phyloP scores from a whole-genome alignment of 2,797 vertebrate species.

The Lacerta bilineata region DNA sequence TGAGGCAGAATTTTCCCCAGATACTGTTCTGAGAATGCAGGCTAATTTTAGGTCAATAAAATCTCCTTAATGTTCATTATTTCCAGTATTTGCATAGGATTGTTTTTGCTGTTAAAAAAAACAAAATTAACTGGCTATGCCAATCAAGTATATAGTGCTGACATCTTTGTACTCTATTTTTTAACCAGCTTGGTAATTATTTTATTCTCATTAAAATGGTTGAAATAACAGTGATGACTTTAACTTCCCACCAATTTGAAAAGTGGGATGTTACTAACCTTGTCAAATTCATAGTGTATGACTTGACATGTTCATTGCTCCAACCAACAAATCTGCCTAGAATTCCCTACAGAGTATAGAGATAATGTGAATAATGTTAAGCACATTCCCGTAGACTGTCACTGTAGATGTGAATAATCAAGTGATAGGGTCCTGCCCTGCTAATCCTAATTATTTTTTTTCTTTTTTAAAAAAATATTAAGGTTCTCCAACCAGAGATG shows the following conservation, averaged over 20 bases:
- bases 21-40: constrained; percentile 47
- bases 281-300: constrained; percentile 58
- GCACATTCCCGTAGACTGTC: constrained; percentile 62
- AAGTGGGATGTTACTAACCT: constrained; percentile 55
- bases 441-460: constrained; percentile 70
- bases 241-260: constrained; percentile 61
- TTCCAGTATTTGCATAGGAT: constrained; percentile 41
- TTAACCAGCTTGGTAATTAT: constrained; percentile 59
- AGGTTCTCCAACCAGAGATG: constrained; percentile 90
- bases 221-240: constrained; percentile 55
- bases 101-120: constrained; percentile 47
- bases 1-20: constrained; percentile 38
- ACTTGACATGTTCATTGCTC: constrained; percentile 66
- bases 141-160: background rate
- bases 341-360: constrained; percentile 70
- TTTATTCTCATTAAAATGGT: constrained; percentile 65
- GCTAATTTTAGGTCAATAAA: constrained; percentile 37
- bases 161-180: constrained; percentile 49
- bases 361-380: constrained; percentile 68
- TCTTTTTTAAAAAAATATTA: constrained; percentile 51
- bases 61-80: constrained; percentile 45
- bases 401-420: constrained; percentile 64
- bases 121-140: constrained; percentile 43
- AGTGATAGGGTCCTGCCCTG: constrained; percentile 55
- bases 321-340: constrained; percentile 68